Evolutionary conservation across 2,888 invertebrate species (phyloP), one percentile per base, ranked within the genome.

Genomic region (Himalopsyche tibetana): DNA sequence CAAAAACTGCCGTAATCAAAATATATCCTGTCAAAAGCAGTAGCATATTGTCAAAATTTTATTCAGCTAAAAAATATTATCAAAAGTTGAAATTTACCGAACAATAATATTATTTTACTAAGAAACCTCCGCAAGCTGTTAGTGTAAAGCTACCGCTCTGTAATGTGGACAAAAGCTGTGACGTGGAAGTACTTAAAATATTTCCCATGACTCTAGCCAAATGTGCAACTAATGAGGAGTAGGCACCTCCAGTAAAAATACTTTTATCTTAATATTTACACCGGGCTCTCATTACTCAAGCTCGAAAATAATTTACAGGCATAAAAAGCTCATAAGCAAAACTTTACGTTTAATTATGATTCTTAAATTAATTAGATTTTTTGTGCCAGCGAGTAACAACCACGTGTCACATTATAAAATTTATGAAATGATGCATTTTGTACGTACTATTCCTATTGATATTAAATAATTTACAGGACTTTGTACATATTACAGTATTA

Each of bases 211-310:
- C 63, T 63, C 63, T 63, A 11, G 63, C 63, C 28, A 63, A 63
- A 63, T 63, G 63, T 63, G 63, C 63, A 63, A 19, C 63, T 63
- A 63, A 63, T 63, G 28, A 19, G 63, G 63, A 63, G n/a, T 19
- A 63, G 19, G 63, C 19, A 63, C 19, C 8, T 63, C 19, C 63
- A 28, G 19, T 63, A 6, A 9, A 63, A 63, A 63, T 63, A 63
- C 19, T 63, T 63, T 63, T 63, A 63, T 63, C 63, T 9, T 63
- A 5, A 19, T 63, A 63, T 63, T 28, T 6, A 63, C 6, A 15
- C 63, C 15, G n/a, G 63, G 12, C 19, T 63, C 28, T 19, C 6
- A 63, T 63, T 9, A 63, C 28, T 63, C 63, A 19, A 11, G 63
- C 63, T 19, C 19, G 56, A 63, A 63, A 63, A 63, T 63, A 63